Conservation (phyloP, 2,113 vertebrate genomes). For the Gobio gobio region DNA sequence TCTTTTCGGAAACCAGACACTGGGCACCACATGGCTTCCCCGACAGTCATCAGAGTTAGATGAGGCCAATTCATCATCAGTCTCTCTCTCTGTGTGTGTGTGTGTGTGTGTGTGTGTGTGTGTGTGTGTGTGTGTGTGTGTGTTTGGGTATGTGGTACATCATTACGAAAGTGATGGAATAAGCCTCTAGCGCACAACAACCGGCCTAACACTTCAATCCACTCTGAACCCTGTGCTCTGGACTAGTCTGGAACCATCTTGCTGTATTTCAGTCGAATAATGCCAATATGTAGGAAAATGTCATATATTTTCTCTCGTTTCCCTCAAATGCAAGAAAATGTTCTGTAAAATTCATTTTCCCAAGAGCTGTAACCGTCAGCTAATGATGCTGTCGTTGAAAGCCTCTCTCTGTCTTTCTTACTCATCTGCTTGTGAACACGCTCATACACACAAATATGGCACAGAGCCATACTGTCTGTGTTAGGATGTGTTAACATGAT, state of each 20-base stretch:
- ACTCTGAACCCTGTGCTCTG: conserved; percentile 3
- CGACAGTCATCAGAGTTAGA: conserved; percentile 55
- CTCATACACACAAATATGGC: conserved; percentile 15
- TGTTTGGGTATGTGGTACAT: conserved; percentile 43
- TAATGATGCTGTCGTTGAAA: conserved; percentile 9
- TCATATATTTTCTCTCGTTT: not conserved
- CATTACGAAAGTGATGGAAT: conserved; percentile 57
- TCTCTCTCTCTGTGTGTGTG: too few relatives aligned
- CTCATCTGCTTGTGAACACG: conserved; percentile 9
- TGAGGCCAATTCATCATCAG: conserved; percentile 59
- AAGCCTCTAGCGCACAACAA: conserved; percentile 51
- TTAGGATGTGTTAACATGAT: conserved; percentile 54
- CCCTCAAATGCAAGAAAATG: conserved; percentile 17
- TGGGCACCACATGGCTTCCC: conserved; percentile 59
- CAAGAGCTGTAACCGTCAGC: not conserved
- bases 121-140: conserved; percentile 47
- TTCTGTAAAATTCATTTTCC: conserved; percentile 17
- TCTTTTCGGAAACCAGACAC: conserved; percentile 51
- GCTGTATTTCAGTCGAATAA: conserved; percentile 9
- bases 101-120: conserved; percentile 32
- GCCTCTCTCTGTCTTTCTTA: conserved; percentile 20
- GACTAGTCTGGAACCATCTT: not conserved
- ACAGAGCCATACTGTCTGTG: conserved; percentile 41
- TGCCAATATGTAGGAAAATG: not conserved
- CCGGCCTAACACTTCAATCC: conserved; percentile 45